Evolutionary conservation across 2,113 vertebrate species (phyloP), one percentile per base, ranked within the genome.

Genomic region (Pavo muticus): DNA sequence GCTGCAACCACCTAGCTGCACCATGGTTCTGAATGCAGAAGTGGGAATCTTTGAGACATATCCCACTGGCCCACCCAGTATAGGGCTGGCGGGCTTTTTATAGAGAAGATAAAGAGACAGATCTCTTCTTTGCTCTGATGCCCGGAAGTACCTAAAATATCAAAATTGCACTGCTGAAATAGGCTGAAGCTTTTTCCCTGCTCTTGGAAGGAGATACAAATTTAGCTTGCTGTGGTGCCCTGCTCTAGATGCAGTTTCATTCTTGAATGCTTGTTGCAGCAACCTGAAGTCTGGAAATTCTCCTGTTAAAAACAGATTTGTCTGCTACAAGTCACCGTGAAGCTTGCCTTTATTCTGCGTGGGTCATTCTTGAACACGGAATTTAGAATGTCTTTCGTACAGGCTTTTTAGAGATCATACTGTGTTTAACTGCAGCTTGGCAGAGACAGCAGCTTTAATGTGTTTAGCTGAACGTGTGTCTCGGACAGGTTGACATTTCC

Each of bases 381-480:
- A 52, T 81, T 86, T 74, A 52, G 84, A 93, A 71, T 32, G 73
- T 68, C 30, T 67, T 91, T 87, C 57, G 75, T 91, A 23, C 16
- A 72, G 57, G 4, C 20, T 78, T 84, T 84, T 72, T 52, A 60
- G 90, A 78, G 64, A 71, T 75, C 52, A 88, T 45, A 11, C 37
- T 42, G 14, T 40, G 54, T 76, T 93, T 88, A 89, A 89, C 71
- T 83, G 68, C 32, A 44, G 74, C 47, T 94, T 91, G 85, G 72
- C 69, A 88, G 60, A 77, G 69, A 39, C 19, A 83, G 39, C 21
- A 47, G 11, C 21, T 60, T 61, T 94, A 47, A 75, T 77, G 54
- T 11, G 16, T 71, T 87, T 72, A 42, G 29, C 48, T 50, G 74
- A 94, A 84, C 1, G 0, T 77, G 37, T 52, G 47, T 69, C 40